These are phyloP conservation scores for Cephalopterus ornatus DNA, from an alignment of 2,113 vertebrate genomes.

Conservation along the genomic window DNA sequence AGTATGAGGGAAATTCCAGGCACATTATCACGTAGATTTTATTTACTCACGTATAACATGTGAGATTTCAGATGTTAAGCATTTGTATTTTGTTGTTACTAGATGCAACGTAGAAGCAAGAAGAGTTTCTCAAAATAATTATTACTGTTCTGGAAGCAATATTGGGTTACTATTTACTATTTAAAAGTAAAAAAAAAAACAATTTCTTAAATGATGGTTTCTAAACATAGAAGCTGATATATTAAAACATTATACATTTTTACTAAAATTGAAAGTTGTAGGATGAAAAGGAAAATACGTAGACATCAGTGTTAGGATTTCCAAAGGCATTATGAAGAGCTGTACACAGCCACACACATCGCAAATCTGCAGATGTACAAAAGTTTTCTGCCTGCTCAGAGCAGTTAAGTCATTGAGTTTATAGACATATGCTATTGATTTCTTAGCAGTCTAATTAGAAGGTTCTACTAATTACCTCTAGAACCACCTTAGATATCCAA, in stretches of 20 bases:
- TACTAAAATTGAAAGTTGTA: background rate
- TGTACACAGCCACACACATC: background rate
- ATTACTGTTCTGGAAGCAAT: background rate
- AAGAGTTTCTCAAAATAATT: background rate
- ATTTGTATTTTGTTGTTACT: conserved; percentile 14
- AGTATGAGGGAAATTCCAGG: background rate
- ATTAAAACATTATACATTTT: background rate
- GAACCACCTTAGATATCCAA: background rate
- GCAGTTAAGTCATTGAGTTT: background rate
- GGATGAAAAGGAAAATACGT: background rate
- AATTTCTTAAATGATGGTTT: background rate
- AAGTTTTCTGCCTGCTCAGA: background rate
- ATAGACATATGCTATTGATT: background rate
- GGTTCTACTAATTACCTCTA: background rate
- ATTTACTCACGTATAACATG: background rate
- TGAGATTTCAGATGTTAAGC: background rate
- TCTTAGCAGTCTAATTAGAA: background rate
- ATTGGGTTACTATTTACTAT: background rate
- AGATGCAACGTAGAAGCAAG: background rate
- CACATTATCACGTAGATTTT: background rate
- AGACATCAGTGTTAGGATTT: background rate
- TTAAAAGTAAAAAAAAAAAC: background rate
- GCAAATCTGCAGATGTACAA: background rate
- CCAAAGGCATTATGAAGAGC: background rate
- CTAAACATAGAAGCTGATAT: background rate